These are phyloP conservation scores for Isichthys henryi DNA, from an alignment of 2,113 vertebrate species.

Conservation along the genomic window DNA sequence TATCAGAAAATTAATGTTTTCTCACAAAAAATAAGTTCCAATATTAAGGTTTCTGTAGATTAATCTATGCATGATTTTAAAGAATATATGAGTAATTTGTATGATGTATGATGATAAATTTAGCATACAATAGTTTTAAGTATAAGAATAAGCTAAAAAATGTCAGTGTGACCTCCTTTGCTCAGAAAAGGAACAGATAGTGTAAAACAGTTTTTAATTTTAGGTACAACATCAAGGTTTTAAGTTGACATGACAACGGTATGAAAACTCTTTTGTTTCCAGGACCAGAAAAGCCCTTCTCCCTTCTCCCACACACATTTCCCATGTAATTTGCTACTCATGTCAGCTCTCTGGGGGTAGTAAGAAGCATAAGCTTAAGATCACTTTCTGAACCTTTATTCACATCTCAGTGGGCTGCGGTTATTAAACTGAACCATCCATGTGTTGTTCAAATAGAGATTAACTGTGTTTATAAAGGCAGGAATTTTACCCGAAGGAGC, in stretches of 20 bases:
- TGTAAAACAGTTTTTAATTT: not conserved
- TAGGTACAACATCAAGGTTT: not conserved
- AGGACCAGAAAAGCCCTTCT: not conserved
- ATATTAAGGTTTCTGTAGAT: not conserved
- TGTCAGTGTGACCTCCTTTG: not conserved
- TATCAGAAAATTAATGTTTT: not conserved
- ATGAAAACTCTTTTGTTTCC: not conserved
- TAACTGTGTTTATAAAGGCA: not conserved
- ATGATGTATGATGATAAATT: not conserved
- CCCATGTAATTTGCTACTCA: constrained; percentile 34
- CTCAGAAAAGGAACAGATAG: not conserved
- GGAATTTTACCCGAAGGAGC: not conserved
- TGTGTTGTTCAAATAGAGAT: not conserved
- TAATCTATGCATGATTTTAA: not conserved
- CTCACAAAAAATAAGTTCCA: not conserved
- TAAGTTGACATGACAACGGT: not conserved
- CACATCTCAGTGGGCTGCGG: not conserved
- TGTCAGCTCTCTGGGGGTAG: constrained; percentile 15
- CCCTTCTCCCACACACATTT: constrained; percentile 35
- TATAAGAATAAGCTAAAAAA: not conserved
- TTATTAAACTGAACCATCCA: not conserved
- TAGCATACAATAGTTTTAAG: not conserved
- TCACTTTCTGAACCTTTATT: not conserved
- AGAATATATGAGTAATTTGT: not conserved
- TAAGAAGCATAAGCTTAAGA: not conserved